Evolutionary conservation across 2,888 invertebrate genomes (phyloP).

Genomic region (Heliconius ismenius): DNA sequence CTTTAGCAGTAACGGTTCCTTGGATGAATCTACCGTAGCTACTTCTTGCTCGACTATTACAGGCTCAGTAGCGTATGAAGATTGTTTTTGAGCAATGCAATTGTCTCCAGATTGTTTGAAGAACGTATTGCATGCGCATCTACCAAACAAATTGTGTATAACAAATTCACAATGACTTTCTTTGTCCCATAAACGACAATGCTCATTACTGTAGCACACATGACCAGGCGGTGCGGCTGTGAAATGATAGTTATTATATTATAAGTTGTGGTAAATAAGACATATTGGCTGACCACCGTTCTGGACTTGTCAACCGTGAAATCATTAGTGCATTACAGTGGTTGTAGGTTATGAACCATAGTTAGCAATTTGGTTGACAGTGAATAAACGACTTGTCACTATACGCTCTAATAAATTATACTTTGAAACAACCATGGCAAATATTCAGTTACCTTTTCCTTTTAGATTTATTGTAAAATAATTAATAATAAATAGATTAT

Average conservation of each 20-base stretch:
- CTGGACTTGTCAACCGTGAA: constrained; percentile 42
- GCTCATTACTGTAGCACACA: constrained; percentile 94
- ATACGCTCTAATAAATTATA: constrained; percentile 62
- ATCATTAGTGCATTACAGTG: constrained; percentile 40
- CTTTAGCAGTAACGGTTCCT: constrained; percentile 45
- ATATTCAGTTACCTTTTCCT: background rate
- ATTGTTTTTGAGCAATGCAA: constrained; percentile 77
- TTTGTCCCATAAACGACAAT: constrained; percentile 91
- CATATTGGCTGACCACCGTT: constrained; percentile 32
- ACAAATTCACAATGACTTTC: constrained; percentile 94
- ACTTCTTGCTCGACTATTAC: constrained; percentile 70
- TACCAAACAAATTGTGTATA: constrained; percentile 93
- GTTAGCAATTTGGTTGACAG: constrained; percentile 61
- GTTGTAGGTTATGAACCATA: constrained; percentile 49
- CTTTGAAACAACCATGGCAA: background rate
- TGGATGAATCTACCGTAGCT: constrained; percentile 50
- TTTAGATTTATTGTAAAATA: background rate
- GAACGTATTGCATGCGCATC: constrained; percentile 90
- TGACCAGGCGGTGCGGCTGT: constrained; percentile 92
- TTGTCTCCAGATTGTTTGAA: constrained; percentile 84
- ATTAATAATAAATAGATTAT: no score
- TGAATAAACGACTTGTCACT: constrained; percentile 60
- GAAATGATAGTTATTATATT: constrained; percentile 46
- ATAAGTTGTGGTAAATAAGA: constrained; percentile 25
- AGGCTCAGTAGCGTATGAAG: constrained; percentile 65